phyloP scores from a whole-genome alignment of 92 coral and sea anemone genomes.

The Phymanthus crucifer region DNA sequence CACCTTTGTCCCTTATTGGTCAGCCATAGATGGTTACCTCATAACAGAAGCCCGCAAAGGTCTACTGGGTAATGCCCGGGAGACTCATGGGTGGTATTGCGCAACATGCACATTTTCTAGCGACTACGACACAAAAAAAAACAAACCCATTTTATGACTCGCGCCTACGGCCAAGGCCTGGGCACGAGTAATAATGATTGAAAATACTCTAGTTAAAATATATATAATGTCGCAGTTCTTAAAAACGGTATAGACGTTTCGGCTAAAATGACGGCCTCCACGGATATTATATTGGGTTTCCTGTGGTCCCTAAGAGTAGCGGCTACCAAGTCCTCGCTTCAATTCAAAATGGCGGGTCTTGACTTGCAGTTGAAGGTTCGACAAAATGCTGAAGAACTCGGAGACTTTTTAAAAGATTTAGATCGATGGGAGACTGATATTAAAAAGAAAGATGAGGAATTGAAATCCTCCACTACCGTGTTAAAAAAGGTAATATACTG shows the following conservation, averaged over 20 bases:
- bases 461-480: constrained; percentile 62
- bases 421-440: constrained; percentile 85
- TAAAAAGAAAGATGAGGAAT: constrained; percentile 77
- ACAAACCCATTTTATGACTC: no score
- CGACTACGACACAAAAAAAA: no score
- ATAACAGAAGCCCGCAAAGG: no score
- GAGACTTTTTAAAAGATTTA: constrained; percentile 82
- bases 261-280: not conserved
- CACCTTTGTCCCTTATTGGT: no score
- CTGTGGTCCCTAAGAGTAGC: constrained; percentile 8
- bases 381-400: constrained; percentile 89
- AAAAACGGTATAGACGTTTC: no score
- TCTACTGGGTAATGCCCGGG: no score
- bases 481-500: constrained; percentile 69
- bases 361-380: constrained; percentile 78
- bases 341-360: constrained; percentile 88
- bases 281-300: constrained; percentile 10
- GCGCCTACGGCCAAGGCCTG: no score
- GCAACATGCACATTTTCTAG: no score
- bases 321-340: not conserved
- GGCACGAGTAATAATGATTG: no score
- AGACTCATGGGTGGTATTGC: no score
- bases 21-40: no score
- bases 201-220: not conserved
- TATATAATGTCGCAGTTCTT: no score